phyloP scores from a whole-genome alignment of 1,140 invertebrate species.

The Dreissena polymorpha region DNA sequence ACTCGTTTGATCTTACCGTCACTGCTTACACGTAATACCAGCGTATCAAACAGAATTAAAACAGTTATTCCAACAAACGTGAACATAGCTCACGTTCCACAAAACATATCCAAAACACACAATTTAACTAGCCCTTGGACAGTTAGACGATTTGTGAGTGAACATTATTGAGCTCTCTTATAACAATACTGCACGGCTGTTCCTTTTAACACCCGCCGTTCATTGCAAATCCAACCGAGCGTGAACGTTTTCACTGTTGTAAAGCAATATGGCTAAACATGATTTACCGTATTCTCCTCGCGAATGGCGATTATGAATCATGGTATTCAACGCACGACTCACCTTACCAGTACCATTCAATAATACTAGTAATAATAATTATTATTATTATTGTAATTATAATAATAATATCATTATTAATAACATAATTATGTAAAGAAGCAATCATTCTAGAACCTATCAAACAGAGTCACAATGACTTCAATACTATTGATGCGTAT shows the following conservation, averaged over 20 bases:
- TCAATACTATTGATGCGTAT: too few relatives aligned
- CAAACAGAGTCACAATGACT: too few relatives aligned
- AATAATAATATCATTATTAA: too few relatives aligned
- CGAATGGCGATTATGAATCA: too few relatives aligned
- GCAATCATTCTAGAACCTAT: too few relatives aligned
- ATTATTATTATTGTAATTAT: too few relatives aligned
- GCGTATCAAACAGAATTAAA: conserved; percentile 41
- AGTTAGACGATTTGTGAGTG: neutral
- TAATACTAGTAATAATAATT: too few relatives aligned
- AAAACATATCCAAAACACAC: conserved; percentile 42
- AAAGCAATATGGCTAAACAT: too few relatives aligned
- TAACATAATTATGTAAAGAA: too few relatives aligned
- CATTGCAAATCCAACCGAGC: conserved; percentile 33
- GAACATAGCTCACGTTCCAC: conserved; percentile 45
- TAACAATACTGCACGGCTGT: conserved; percentile 50
- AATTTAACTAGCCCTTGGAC: conserved; percentile 31
- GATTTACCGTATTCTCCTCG: too few relatives aligned
- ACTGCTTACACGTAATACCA: neutral
- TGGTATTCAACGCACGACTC: too few relatives aligned
- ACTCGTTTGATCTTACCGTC: conserved; percentile 44
- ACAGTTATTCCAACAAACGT: conserved; percentile 17
- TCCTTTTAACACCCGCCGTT: conserved; percentile 41
- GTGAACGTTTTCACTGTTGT: neutral
- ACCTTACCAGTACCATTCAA: too few relatives aligned
- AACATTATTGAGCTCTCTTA: conserved; percentile 27